Percentiles rank a stretch among this genome's conserved stretches.
phyloP scores from a whole-genome alignment of 2,113 vertebrate species.

The Daboia siamensis region DNA sequence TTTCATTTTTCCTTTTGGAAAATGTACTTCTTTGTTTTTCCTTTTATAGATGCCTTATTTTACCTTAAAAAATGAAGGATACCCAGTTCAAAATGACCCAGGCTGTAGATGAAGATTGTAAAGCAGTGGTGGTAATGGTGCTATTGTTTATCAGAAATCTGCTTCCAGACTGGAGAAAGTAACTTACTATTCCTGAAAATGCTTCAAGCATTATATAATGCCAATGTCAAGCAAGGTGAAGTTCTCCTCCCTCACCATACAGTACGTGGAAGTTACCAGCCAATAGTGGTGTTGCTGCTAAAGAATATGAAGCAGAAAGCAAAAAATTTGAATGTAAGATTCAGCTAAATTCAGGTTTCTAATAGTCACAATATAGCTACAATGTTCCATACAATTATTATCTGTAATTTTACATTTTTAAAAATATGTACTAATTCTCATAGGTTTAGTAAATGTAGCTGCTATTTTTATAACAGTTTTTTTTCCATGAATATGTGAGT shows the following conservation, averaged over 20 bases:
- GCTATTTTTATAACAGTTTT: not conserved
- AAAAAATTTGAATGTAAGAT: not conserved
- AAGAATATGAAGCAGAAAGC: not conserved
- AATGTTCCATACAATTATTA: not conserved
- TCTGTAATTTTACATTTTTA: constrained; percentile 20
- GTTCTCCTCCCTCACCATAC: not conserved
- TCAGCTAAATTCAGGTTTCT: not conserved
- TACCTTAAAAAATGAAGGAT: not conserved
- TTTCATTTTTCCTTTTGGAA: not conserved
- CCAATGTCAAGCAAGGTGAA: not conserved
- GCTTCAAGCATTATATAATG: not conserved
- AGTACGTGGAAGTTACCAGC: not conserved
- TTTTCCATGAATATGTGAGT: constrained; percentile 24
- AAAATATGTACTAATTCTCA: constrained; percentile 5
- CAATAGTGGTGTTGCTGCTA: not conserved
- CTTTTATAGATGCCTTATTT: not conserved
- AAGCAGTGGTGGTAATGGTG: not conserved
- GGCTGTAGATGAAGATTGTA: not conserved
- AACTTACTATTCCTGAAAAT: not conserved
- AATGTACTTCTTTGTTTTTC: not conserved
- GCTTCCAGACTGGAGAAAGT: not conserved
- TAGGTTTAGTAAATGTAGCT: constrained; percentile 17
- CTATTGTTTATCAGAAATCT: not conserved
- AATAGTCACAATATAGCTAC: not conserved
- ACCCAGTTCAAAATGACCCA: not conserved